Base-by-base conservation (phyloP, 1,140 invertebrate species). In the Panulirus ornatus region DNA sequence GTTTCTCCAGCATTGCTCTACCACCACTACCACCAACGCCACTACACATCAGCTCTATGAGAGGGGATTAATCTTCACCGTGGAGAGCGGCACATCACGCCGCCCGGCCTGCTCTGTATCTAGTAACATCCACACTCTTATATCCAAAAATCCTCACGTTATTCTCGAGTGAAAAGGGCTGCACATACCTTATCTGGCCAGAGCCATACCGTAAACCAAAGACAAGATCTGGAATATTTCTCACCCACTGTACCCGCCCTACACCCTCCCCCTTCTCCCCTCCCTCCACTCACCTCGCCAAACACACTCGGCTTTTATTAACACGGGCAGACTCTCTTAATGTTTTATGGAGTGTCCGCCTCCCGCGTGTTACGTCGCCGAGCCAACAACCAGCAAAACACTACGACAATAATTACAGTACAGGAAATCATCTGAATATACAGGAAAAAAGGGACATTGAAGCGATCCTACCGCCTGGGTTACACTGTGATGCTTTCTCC, bases 151-250 rank as follows among this genome's bases (percentile, higher is more conserved):
- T n/a, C n/a, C n/a, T n/a, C n/a, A n/a, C n/a, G n/a, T n/a, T n/a
- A n/a, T n/a, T n/a, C n/a, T n/a, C n/a, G n/a, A n/a, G n/a, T n/a
- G n/a, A n/a, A n/a, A n/a, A n/a, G n/a, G n/a, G n/a, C n/a, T n/a
- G n/a, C n/a, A n/a, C n/a, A n/a, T n/a, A n/a, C n/a, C n/a, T 47
- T 5, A 6, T 75, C 34, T 75, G 34, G 16, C 6, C 8, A 19
- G 34, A 27, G 8, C 71, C 34, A 75, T 75, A 75, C 22, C 71
- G 34, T 75, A 75, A 75, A 75, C 34, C 40, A 78, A 27, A 27
- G 75, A 78, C 44, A 78, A 78, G 11, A 78, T 78, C 75, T 38
- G n/a, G 44, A 78, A 44, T 44, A 73, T 5, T n/a, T 73, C 22
- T 22, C 51, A 11, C 36, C 27, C 66, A 70, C 66, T 30, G 8